Evolutionary conservation across 2,888 invertebrate species (phyloP).

Genomic region (Elysia crispata): DNA sequence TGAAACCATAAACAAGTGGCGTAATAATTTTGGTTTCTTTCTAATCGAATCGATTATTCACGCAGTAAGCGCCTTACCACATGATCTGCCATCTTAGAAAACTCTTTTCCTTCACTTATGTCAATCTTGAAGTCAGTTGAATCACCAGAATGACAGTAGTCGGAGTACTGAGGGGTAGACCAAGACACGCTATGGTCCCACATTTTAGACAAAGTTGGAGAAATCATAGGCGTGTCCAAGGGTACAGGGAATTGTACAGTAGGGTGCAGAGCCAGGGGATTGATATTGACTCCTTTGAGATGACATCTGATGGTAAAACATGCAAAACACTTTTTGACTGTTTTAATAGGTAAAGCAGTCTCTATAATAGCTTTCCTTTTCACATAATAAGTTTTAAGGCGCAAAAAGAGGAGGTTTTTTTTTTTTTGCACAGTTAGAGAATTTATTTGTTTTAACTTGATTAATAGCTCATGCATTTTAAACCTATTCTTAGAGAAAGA

Average conservation of each 20-base stretch:
- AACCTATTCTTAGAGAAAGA: too few species aligned
- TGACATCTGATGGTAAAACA: constrained; percentile 4
- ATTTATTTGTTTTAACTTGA: too few species aligned
- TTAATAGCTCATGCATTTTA: too few species aligned
- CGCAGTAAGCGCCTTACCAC: neutral
- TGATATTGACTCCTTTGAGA: constrained; percentile 13
- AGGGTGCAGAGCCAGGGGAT: constrained; percentile 14
- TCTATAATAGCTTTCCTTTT: too few species aligned
- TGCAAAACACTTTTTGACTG: too few species aligned
- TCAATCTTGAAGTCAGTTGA: neutral
- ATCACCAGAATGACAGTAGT: neutral
- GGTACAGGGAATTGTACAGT: constrained; percentile 19
- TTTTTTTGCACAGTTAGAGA: too few species aligned
- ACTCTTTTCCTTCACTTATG: constrained; percentile 2
- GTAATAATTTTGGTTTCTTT: too few species aligned
- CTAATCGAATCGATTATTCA: too few species aligned
- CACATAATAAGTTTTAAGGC: too few species aligned
- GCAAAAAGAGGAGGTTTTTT: too few species aligned
- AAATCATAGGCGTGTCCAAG: constrained; percentile 16
- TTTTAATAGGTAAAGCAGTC: too few species aligned
- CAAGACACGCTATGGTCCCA: constrained; percentile 12
- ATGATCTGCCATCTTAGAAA: neutral
- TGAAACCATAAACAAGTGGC: too few species aligned
- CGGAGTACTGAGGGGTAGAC: constrained; percentile 16
- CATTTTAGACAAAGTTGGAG: constrained; percentile 11